phyloP scores from a whole-genome alignment of 2,888 invertebrate species.

The Boloria selene region DNA sequence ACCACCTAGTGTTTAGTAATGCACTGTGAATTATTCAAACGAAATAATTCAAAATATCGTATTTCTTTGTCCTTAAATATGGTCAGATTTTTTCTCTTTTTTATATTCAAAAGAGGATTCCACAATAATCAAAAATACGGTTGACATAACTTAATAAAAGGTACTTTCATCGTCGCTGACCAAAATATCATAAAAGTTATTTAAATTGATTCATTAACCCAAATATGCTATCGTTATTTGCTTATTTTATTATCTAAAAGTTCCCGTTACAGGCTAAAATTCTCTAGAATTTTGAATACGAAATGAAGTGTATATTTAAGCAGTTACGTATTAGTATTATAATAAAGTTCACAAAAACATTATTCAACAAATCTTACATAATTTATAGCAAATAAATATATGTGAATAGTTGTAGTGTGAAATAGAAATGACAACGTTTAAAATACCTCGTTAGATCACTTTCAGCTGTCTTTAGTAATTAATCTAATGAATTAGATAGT shows the following conservation, averaged over 20 bases:
- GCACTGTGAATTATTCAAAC: constrained; percentile 28
- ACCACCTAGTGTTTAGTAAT: constrained; percentile 37
- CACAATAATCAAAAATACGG: neutral
- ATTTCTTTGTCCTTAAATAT: constrained; percentile 18
- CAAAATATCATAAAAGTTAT: neutral
- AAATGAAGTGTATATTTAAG: too few relatives aligned
- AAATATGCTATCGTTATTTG: neutral
- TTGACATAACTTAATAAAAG: neutral
- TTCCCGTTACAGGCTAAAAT: neutral
- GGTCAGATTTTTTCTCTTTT: neutral
- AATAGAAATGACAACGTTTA: constrained; percentile 3
- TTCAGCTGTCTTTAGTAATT: constrained; percentile 20
- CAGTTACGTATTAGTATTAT: too few relatives aligned
- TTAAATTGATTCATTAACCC: neutral
- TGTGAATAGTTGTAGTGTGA: neutral
- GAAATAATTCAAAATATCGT: constrained; percentile 28
- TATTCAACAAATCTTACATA: constrained; percentile 10
- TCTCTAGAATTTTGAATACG: too few relatives aligned
- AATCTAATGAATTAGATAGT: constrained; percentile 21
- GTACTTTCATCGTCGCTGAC: too few relatives aligned
- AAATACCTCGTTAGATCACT: constrained; percentile 11
- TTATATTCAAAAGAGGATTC: neutral
- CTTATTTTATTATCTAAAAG: neutral
- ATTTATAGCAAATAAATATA: constrained; percentile 3
- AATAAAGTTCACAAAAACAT: too few relatives aligned